phyloP scores from a whole-genome alignment of 2,888 invertebrate genomes.

The Anticlea derivata region DNA sequence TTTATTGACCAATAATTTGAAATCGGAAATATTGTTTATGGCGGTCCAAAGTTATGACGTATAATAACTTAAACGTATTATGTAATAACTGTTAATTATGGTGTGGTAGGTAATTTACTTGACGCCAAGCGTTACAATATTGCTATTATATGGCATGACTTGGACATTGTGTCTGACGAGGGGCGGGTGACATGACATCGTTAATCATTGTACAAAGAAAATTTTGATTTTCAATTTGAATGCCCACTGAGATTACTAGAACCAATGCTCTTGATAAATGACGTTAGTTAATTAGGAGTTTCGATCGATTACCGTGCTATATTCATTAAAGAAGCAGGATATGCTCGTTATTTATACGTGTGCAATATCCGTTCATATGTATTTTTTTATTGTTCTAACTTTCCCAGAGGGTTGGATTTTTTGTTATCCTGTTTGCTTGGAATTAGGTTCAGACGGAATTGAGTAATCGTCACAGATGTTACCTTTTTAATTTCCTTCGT shows the following conservation, averaged over 20 bases:
- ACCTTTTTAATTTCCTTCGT: constrained; percentile 61
- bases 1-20: constrained; percentile 38
- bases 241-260: constrained; percentile 66
- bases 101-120: constrained; percentile 70
- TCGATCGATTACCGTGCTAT: constrained; percentile 40
- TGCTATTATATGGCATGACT: constrained; percentile 79
- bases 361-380: constrained; percentile 55
- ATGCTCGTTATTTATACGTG: constrained; percentile 55
- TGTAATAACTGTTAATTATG: constrained; percentile 68
- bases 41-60: constrained; percentile 34
- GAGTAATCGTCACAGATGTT: constrained; percentile 62
- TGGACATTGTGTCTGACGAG: constrained; percentile 68
- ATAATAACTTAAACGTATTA: constrained; percentile 44
- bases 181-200: constrained; percentile 73
- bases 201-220: constrained; percentile 76
- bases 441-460: constrained; percentile 51
- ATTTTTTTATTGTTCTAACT: constrained; percentile 55
- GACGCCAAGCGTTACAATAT: constrained; percentile 69
- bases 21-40: constrained; percentile 34
- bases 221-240: constrained; percentile 79
- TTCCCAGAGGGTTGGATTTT: constrained; percentile 64
- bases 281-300: constrained; percentile 62
- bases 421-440: constrained; percentile 65
- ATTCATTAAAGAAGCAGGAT: constrained; percentile 43
- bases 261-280: constrained; percentile 70